A percentile compares a stretch with the other conserved stretches of the same genome.
phyloP scores from a whole-genome alignment of 2,888 invertebrate genomes.

The Archips crataeganus region DNA sequence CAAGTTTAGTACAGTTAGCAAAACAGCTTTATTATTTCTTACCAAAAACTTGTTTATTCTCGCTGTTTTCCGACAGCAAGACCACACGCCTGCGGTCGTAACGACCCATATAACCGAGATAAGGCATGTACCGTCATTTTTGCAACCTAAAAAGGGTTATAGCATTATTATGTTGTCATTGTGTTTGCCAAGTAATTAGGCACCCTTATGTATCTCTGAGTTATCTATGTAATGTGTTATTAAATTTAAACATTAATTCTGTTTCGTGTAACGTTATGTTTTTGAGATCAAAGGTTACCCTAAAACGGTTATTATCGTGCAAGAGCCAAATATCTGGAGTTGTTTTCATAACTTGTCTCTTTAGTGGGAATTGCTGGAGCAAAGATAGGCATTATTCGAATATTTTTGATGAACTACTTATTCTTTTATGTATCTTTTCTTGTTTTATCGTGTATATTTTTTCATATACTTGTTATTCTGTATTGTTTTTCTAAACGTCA shows the following conservation, averaged over 20 bases:
- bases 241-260: constrained; percentile 17
- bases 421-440: too few relatives aligned
- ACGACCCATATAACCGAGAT: constrained; percentile 50
- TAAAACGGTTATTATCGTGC: neutral
- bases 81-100: constrained; percentile 38
- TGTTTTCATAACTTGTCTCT: neutral
- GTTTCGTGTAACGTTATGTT: constrained; percentile 7
- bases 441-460: too few relatives aligned
- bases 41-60: neutral
- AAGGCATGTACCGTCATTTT: constrained; percentile 45
- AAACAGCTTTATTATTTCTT: too few relatives aligned
- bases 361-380: too few relatives aligned
- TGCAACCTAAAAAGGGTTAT: constrained; percentile 40
- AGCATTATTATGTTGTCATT: constrained; percentile 41
- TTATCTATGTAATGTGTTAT: constrained; percentile 18
- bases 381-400: too few relatives aligned
- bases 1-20: too few relatives aligned
- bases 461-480: too few relatives aligned
- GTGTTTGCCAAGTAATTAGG: constrained; percentile 35
- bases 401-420: too few relatives aligned
- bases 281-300: neutral
- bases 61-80: neutral
- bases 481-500: too few relatives aligned
- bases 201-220: constrained; percentile 18
- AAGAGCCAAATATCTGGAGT: neutral